Evolutionary conservation across 1,140 invertebrate species (phyloP), one percentile per base, ranked within the genome.

Genomic region (Zaprionus ornatus): DNA sequence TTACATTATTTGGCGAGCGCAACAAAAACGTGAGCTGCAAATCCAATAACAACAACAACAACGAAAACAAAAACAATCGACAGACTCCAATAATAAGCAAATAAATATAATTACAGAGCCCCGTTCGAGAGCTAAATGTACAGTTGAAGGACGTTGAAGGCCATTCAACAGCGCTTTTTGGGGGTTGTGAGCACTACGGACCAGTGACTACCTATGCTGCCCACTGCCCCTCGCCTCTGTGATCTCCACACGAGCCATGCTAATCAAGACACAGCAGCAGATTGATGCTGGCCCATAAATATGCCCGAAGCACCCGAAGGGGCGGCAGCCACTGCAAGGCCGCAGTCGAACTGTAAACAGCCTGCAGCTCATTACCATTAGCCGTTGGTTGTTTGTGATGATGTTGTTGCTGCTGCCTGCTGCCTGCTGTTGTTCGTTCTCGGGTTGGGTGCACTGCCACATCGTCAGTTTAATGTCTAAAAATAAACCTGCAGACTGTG

Each of bases 141-240:
- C 70, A 82, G 74, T 81, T 88, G 40, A 91, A 91, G 88, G 88
- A 91, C 88, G 84, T 85, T 91, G 88, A 91, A 91, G 88, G 88
- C 88, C 88, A 91, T 80, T 88, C 88, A 88, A 87, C 79, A 88
- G 79, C 45, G 69, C 65, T 91, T 90, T 68, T 88, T 90, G 84
- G 80, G 81, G 81, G 84, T 84, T 88, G 84, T 68, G 61, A 70
- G 29, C 37, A 10, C 54, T 10, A 6, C 50, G 25, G 23, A 23
- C 13, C 50, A n/a, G 4, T 2, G n/a, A 17, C 27, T 23, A 45
- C 19, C 40, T 21, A 42, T 40, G 52, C 29, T 15, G 2, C 21
- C 54, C 29, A 10, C 29, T 32, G 29, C 9, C 60, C 62, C 48
- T 63, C 54, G 52, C 59, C 61, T 40, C 54, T 74, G 32, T 25